Base-by-base conservation (phyloP, 2,888 invertebrate genomes). In the Chrysolina americana region DNA sequence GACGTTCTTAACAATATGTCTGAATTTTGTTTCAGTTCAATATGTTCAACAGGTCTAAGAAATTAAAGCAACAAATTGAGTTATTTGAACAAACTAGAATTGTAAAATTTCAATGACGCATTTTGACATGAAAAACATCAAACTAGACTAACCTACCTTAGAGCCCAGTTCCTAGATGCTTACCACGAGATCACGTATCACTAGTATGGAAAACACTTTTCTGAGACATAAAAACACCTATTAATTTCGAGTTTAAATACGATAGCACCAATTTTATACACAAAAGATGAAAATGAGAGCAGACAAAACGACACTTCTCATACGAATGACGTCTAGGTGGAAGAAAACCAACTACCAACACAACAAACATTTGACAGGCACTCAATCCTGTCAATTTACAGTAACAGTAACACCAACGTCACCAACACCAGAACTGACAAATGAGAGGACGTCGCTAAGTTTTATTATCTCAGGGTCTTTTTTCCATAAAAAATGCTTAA, bases 111-210 rank as follows among this genome's bases (percentile, higher is more conserved):
- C 78, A 80, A 84, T 87, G 87, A 87, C 87, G 87, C 87, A 88
- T 86, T 86, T 79, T 86, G 86, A 86, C 86, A 85, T 82, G 83
- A 85, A 86, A 86, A 86, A 86, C 86, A 85, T 83, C 81, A 81
- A 80, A 81, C 77, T 79, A 74, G 83, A 81, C 83, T 87, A 87
- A 87, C 87, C 87, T 87, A 86, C 87, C 87, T 87, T 83, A 78
- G 68, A 73, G 74, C 68, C 68, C 56, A 69, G 70, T 75, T 79
- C 63, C 65, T 77, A 19, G 76, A 79, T 75, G 76, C 64, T 74
- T 68, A 48, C 64, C 74, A 72, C 62, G 79, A 77, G 79, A 81
- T 84, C 83, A 85, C 82, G 83, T 81, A 80, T 76, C 79, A 78
- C 80, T 80, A 73, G 78, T 75, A 73, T 68, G 68, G 75, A 77